Percentiles rank a stretch among this genome's conserved stretches.
Evolutionary conservation across 30 jellyfish, hydroid and myxozoan genomes (phyloP).

Genomic region (Aurelia sp.): DNA sequence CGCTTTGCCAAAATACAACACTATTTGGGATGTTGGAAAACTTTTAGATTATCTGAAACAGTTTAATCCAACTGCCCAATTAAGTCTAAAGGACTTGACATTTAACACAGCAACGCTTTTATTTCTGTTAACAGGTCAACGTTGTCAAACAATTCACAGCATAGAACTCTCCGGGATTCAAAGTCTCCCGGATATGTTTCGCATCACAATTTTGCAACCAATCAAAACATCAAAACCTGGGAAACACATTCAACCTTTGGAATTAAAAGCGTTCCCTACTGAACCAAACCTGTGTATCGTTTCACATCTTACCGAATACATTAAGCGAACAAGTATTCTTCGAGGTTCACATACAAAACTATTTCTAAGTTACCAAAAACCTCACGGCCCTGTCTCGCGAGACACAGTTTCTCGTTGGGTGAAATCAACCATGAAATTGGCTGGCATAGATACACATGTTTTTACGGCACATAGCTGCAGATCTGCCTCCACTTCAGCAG

Average conservation of each 20-base stretch:
- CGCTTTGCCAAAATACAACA: conserved; percentile 15
- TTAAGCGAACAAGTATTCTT: conserved; percentile 18
- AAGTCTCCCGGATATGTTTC: conserved; percentile 32
- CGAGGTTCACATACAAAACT: conserved; percentile 17
- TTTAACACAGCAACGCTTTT: background rate
- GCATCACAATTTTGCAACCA: conserved; percentile 36
- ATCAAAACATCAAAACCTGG: conserved; percentile 58
- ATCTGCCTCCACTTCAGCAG: conserved; percentile 34
- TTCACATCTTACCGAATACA: conserved; percentile 1
- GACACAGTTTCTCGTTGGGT: conserved; percentile 20
- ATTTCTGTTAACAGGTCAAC: background rate
- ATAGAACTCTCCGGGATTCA: background rate
- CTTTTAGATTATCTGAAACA: background rate
- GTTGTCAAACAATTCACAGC: too few relatives aligned
- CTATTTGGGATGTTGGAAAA: conserved; percentile 10
- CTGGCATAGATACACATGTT: conserved; percentile 34
- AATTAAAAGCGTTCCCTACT: background rate
- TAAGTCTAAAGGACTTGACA: background rate
- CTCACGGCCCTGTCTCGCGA: background rate
- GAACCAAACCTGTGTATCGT: conserved; percentile 49
- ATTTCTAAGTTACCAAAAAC: conserved; percentile 14
- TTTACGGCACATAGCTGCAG: conserved; percentile 28
- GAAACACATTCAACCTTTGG: conserved; percentile 46
- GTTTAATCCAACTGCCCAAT: background rate
- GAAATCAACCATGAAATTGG: background rate